Evolutionary conservation across 1,140 invertebrate genomes (phyloP).

Genomic region (Anastrepha obliqua): DNA sequence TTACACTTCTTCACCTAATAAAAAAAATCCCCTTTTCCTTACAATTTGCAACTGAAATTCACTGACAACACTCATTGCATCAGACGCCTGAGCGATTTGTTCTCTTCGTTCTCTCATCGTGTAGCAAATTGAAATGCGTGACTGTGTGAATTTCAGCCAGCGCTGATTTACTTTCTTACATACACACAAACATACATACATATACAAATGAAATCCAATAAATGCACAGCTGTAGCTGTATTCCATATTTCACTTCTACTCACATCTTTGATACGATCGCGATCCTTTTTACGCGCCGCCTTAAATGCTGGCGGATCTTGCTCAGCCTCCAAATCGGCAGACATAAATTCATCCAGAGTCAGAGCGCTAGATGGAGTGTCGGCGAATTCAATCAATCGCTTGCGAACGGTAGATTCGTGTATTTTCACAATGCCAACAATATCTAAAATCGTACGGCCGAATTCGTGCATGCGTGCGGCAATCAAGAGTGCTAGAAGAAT

Average conservation of each 20-base stretch:
- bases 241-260: slow-evolving; percentile 63
- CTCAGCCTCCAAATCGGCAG: slow-evolving; percentile 96
- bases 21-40: too few species aligned
- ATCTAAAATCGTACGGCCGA: slow-evolving; percentile 89
- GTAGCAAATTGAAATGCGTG: too few species aligned
- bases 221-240: too few species aligned
- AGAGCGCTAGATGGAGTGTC: slow-evolving; percentile 93
- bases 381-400: slow-evolving; percentile 95
- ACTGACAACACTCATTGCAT: too few species aligned
- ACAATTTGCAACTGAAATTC: too few species aligned
- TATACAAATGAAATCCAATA: too few species aligned
- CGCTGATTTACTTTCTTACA: too few species aligned
- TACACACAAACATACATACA: too few species aligned
- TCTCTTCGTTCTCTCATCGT: too few species aligned
- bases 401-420: slow-evolving; percentile 93
- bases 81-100: too few species aligned
- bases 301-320: slow-evolving; percentile 97
- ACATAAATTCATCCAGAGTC: slow-evolving; percentile 98
- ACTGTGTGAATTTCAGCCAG: too few species aligned
- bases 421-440: slow-evolving; percentile 97
- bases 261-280: slow-evolving; percentile 85
- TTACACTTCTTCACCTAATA: too few species aligned
- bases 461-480: slow-evolving; percentile 93
- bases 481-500: slow-evolving; percentile 88
- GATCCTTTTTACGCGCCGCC: slow-evolving; percentile 89